Evolutionary conservation across 2,797 vertebrate species (phyloP).

Genomic region (Sebastes hopkinsi): DNA sequence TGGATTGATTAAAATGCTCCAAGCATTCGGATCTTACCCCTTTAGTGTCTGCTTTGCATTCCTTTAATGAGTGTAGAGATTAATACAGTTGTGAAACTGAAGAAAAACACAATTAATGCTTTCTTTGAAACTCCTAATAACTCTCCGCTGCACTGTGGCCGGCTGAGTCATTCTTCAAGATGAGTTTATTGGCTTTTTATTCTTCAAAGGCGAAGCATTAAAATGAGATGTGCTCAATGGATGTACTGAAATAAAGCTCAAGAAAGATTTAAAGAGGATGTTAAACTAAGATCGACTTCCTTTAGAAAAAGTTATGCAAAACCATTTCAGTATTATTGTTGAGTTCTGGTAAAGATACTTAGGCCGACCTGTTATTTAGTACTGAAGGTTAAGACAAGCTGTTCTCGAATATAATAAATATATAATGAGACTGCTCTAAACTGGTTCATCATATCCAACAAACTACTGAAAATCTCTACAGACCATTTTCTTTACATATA

Average conservation of each 20-base stretch:
- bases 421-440: neutral
- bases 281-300: neutral
- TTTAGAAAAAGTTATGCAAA: neutral
- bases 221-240: slow-evolving; percentile 8
- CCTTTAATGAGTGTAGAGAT: neutral
- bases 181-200: neutral
- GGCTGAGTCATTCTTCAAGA: neutral
- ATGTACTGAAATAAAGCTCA: neutral
- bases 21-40: neutral
- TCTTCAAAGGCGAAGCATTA: neutral
- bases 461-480: no score
- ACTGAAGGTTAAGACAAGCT: neutral
- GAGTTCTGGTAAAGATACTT: no score
- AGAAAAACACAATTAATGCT: neutral
- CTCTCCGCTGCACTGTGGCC: neutral
- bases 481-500: no score
- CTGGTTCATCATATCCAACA: neutral
- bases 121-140: neutral
- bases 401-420: neutral
- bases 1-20: neutral
- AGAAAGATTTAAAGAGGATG: neutral
- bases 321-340: neutral
- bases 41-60: neutral
- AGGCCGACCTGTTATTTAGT: no score
- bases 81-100: neutral